These are phyloP conservation scores for Caretta caretta DNA, from an alignment of 2,113 vertebrate genomes.

Conservation along the genomic window DNA sequence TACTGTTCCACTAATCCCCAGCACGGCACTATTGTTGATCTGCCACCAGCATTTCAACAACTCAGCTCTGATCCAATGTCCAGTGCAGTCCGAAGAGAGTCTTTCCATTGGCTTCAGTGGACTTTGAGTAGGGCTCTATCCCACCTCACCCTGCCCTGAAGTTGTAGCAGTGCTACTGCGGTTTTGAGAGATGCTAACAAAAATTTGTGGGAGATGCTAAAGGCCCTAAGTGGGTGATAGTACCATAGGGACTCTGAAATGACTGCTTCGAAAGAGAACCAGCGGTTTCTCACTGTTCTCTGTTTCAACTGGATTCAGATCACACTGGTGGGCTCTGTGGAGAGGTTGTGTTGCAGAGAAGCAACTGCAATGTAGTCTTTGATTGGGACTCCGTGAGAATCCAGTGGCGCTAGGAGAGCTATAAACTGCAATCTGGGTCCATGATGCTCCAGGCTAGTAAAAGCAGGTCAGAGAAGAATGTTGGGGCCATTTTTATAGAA, in stretches of 20 bases:
- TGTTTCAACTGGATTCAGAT: neutral
- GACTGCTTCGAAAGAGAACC: neutral
- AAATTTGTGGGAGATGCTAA: neutral
- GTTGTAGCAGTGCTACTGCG: constrained; percentile 32
- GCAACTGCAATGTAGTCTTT: neutral
- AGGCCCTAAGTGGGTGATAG: neutral
- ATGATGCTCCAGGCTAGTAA: neutral
- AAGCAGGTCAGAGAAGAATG: constrained; percentile 28
- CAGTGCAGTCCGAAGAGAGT: neutral
- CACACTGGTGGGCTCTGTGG: neutral
- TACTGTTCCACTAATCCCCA: neutral
- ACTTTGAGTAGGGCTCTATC: constrained; percentile 28
- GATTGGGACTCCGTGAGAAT: neutral
- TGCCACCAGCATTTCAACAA: constrained; percentile 24
- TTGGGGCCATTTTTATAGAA: constrained; percentile 5
- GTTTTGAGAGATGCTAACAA: neutral
- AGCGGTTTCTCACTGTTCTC: constrained; percentile 1
- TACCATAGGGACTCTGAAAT: neutral
- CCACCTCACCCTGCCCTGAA: neutral
- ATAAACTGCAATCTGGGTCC: neutral
- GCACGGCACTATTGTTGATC: constrained; percentile 13
- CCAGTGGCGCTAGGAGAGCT: neutral
- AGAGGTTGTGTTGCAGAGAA: neutral
- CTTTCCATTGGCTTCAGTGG: neutral
- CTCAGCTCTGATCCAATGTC: constrained; percentile 31